phyloP scores from a whole-genome alignment of 1,140 invertebrate species.

The Kradibia gibbosae region DNA sequence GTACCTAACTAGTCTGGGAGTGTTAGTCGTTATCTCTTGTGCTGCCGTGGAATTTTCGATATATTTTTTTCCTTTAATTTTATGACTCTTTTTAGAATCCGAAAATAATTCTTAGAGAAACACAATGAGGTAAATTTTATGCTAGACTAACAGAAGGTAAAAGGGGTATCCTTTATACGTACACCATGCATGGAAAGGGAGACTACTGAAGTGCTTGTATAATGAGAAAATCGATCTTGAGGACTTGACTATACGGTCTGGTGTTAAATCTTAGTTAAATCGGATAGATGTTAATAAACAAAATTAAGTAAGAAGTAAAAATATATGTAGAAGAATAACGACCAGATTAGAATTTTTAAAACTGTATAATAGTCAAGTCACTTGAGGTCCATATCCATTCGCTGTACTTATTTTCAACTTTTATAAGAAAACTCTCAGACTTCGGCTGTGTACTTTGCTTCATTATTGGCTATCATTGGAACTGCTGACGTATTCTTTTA shows the following conservation, averaged over 20 bases:
- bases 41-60: not conserved
- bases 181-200: not conserved
- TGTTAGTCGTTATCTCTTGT: constrained; percentile 11
- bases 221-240: constrained; percentile 19
- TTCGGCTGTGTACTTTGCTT: not conserved
- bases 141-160: not conserved
- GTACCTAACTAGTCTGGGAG: constrained; percentile 54
- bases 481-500: not conserved
- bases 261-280: not conserved
- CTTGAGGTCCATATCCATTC: not conserved
- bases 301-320: constrained; percentile 38
- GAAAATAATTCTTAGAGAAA: not conserved
- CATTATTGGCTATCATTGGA: not conserved
- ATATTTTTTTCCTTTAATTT: not conserved
- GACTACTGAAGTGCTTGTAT: constrained; percentile 24
- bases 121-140: not conserved
- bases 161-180: constrained; percentile 3
- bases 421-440: not conserved
- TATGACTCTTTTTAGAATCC: not conserved
- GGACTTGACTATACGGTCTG: not conserved
- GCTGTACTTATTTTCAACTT: not conserved
- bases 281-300: constrained; percentile 24
- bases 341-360: constrained; percentile 19
- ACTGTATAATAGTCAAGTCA: not conserved
- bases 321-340: constrained; percentile 5